These are phyloP conservation scores for Rhizoglyphus robini DNA, from an alignment of 1,140 invertebrate genomes.

Conservation along the genomic window DNA sequence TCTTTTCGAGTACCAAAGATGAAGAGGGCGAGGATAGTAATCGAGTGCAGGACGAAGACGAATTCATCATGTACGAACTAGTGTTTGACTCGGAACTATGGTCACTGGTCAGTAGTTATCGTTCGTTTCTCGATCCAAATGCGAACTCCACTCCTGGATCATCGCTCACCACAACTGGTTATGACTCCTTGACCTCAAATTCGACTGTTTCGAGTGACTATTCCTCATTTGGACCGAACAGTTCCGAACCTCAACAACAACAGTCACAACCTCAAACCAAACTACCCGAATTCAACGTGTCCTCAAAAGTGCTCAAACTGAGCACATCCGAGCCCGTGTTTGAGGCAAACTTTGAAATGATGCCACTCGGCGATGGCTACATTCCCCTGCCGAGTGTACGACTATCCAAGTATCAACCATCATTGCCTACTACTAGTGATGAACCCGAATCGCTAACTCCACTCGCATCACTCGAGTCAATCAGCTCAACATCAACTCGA, in stretches of 20 bases:
- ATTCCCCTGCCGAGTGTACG: slow-evolving; percentile 71
- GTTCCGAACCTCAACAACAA: background rate
- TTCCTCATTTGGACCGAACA: background rate
- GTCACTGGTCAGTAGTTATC: slow-evolving; percentile 53
- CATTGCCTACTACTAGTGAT: background rate
- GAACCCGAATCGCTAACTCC: background rate
- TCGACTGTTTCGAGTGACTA: background rate
- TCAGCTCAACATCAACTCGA: background rate
- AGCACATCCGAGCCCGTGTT: slow-evolving; percentile 49
- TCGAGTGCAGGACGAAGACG: background rate
- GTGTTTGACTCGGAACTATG: slow-evolving; percentile 15
- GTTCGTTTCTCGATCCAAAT: background rate
- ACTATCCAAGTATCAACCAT: slow-evolving; percentile 71
- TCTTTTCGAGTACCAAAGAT: slow-evolving; percentile 15
- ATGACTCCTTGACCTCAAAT: background rate
- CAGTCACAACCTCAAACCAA: no score
- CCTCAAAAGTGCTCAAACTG: slow-evolving; percentile 44
- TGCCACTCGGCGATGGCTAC: slow-evolving; percentile 74
- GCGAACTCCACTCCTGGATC: background rate
- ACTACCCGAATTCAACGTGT: background rate
- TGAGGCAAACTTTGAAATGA: slow-evolving; percentile 66
- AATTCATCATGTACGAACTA: slow-evolving; percentile 69
- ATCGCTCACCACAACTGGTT: background rate
- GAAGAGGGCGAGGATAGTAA: background rate
- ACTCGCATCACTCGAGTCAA: background rate